phyloP scores from a whole-genome alignment of 2,888 invertebrate genomes.

The Chloroclysta siterata region DNA sequence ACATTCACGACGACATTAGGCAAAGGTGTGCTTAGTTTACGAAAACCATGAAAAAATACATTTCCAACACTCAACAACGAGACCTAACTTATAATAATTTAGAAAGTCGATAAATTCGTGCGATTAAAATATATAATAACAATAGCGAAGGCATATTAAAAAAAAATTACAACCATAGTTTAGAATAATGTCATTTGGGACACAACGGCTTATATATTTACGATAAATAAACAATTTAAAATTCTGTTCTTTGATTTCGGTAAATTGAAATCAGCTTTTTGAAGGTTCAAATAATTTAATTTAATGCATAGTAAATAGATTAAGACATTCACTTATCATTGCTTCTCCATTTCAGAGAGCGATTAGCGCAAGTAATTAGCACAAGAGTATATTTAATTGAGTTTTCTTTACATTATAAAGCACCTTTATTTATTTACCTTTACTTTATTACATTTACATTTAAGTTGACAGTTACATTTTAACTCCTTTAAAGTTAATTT shows the following conservation, averaged over 20 bases:
- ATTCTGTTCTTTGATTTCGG: too few relatives aligned
- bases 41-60: constrained; percentile 46
- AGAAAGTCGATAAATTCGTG: constrained; percentile 78
- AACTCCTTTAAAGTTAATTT: neutral
- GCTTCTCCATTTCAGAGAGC: too few relatives aligned
- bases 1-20: constrained; percentile 78
- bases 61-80: constrained; percentile 42
- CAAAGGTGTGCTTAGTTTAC: constrained; percentile 73
- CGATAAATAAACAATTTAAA: too few relatives aligned
- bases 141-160: constrained; percentile 63
- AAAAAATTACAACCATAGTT: constrained; percentile 65
- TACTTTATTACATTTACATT: too few relatives aligned
- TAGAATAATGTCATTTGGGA: constrained; percentile 45
- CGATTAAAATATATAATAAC: constrained; percentile 70
- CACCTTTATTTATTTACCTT: constrained; percentile 23
- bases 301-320: too few relatives aligned
- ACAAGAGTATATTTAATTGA: too few relatives aligned
- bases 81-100: constrained; percentile 53
- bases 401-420: constrained; percentile 9
- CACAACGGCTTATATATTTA: neutral
- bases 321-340: too few relatives aligned
- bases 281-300: too few relatives aligned
- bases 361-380: too few relatives aligned
- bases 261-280: too few relatives aligned
- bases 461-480: too few relatives aligned